These are phyloP conservation scores for Illadopsis cleaveri DNA, from an alignment of 2,113 vertebrate species.

Conservation along the genomic window DNA sequence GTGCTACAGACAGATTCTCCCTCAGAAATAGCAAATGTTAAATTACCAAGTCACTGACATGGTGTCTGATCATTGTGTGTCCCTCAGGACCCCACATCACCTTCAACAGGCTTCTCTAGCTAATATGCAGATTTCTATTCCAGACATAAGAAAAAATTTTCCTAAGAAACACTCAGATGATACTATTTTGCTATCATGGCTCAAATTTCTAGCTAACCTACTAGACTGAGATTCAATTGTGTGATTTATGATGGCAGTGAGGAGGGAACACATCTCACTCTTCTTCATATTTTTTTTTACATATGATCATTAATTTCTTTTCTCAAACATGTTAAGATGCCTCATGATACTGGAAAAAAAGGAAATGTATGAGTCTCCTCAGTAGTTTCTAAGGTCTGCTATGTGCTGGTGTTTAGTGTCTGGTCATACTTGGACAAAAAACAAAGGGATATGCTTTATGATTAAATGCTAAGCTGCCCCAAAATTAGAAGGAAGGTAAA, in stretches of 20 bases:
- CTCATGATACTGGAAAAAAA: not conserved
- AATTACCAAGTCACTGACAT: not conserved
- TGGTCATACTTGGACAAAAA: not conserved
- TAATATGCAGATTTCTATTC: not conserved
- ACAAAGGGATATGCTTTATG: rapidly evolving
- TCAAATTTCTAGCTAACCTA: not conserved
- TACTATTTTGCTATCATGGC: not conserved
- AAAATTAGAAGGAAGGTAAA: not conserved
- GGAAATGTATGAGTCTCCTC: not conserved
- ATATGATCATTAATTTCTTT: not conserved
- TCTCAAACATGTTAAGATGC: not conserved
- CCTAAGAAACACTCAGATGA: not conserved
- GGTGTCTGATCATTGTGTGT: rapidly evolving
- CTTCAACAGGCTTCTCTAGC: not conserved
- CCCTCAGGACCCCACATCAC: not conserved
- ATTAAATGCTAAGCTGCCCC: not conserved
- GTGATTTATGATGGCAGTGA: not conserved
- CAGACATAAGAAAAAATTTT: not conserved
- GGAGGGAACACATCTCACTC: not conserved
- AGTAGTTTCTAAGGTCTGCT: not conserved
- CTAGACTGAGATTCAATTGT: not conserved
- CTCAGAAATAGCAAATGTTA: not conserved
- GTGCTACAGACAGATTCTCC: not conserved
- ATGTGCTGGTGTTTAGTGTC: rapidly evolving
- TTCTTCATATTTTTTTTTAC: not conserved